A percentile compares a stretch with the other conserved stretches of the same genome.
Evolutionary conservation across 2,113 vertebrate genomes (phyloP).

Genomic region (Petromus typicus): DNA sequence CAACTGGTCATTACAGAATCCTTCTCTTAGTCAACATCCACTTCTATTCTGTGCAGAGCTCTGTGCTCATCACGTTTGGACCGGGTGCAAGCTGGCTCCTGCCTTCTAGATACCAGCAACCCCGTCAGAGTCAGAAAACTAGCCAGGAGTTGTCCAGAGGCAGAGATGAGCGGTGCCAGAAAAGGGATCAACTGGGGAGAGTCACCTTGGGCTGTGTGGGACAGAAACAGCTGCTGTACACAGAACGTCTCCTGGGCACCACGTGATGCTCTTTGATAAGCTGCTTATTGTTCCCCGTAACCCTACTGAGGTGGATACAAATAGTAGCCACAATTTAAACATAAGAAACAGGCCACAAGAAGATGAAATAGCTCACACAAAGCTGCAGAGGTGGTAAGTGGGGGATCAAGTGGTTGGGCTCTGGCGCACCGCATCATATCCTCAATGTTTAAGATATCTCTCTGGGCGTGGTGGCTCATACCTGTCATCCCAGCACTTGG

Average conservation of each 20-base stretch:
- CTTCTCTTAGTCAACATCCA: background rate
- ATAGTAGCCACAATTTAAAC: background rate
- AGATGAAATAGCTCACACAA: background rate
- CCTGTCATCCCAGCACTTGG: no score
- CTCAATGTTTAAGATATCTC: background rate
- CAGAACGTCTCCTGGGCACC: background rate
- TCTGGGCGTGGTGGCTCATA: no score
- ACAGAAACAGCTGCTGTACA: background rate
- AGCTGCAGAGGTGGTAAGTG: background rate
- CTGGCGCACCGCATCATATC: background rate
- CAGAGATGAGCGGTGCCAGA: background rate
- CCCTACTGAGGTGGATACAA: background rate
- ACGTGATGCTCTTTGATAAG: background rate
- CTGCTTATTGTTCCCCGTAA: background rate
- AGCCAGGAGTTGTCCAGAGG: fast-evolving
- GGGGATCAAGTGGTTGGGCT: background rate
- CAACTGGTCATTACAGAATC: background rate
- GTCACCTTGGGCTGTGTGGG: background rate
- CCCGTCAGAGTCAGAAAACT: background rate
- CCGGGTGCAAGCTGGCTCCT: background rate
- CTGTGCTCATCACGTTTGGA: background rate
- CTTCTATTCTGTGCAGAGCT: background rate
- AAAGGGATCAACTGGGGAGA: background rate
- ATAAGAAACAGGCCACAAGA: background rate
- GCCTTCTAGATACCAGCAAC: background rate